Conservation (phyloP, 2,797 vertebrate species). For the Chelonia mydas region DNA sequence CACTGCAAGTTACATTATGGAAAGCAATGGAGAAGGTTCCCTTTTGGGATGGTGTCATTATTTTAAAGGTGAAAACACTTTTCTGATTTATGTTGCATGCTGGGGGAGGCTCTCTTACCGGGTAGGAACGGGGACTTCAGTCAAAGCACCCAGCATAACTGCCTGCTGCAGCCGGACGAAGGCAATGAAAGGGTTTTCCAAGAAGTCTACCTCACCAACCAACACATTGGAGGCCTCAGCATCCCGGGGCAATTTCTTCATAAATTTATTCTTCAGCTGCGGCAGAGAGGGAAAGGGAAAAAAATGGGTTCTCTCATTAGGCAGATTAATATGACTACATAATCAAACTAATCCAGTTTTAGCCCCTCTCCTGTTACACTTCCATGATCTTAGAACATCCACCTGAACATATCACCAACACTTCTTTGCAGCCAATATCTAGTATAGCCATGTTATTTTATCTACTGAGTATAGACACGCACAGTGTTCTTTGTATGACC, state of each 20-base stretch:
- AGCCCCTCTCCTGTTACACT: neutral
- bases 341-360: neutral
- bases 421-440: accelerated
- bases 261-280: slow-evolving; percentile 98
- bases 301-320: neutral
- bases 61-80: neutral
- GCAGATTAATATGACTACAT: accelerated
- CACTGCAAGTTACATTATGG: accelerated
- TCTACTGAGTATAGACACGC: accelerated
- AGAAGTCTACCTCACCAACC: slow-evolving; percentile 97
- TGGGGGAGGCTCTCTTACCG: slow-evolving; percentile 81
- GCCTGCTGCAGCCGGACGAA: slow-evolving; percentile 96
- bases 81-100: accelerated
- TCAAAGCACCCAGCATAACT: slow-evolving; percentile 96
- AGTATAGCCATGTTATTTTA: neutral
- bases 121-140: slow-evolving; percentile 97
- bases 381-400: neutral
- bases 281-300: neutral
- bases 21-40: accelerated
- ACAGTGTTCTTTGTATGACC: neutral
- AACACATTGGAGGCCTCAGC: slow-evolving; percentile 98
- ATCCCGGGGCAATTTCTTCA: slow-evolving; percentile 98
- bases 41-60: accelerated
- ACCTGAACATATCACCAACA: neutral
- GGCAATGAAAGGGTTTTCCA: slow-evolving; percentile 94